These are phyloP conservation scores for Numenius arquata DNA, from an alignment of 2,113 vertebrate species.

Conservation along the genomic window DNA sequence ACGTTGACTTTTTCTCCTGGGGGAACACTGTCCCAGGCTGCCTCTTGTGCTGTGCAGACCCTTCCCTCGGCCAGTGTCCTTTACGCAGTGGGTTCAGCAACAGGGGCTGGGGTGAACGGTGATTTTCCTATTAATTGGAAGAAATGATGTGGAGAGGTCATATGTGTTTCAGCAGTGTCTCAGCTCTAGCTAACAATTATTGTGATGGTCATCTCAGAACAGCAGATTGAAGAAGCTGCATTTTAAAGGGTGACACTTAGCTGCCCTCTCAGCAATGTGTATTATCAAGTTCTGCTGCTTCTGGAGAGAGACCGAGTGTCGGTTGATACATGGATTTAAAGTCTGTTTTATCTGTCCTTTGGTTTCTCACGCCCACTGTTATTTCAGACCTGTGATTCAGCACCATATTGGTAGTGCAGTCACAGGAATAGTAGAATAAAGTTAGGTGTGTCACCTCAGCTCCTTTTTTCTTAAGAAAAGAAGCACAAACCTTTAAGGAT, in stretches of 20 bases:
- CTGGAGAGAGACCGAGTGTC: background rate
- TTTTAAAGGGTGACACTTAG: background rate
- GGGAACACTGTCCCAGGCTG: background rate
- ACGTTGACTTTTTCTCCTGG: fast-evolving
- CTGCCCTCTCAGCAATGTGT: background rate
- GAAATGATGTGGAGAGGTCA: background rate
- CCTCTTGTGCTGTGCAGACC: background rate
- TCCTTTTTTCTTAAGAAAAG: background rate
- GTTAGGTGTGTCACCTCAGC: background rate
- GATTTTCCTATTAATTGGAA: background rate
- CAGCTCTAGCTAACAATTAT: background rate
- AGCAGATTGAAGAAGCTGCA: background rate
- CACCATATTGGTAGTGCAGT: background rate
- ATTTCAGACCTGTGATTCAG: conserved; percentile 28
- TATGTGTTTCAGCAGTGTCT: background rate
- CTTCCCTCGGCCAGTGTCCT: fast-evolving
- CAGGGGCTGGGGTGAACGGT: background rate
- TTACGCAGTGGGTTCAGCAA: fast-evolving
- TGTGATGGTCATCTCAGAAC: background rate
- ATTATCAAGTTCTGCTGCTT: background rate
- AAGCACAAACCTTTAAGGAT: background rate
- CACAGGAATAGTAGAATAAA: background rate
- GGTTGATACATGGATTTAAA: background rate
- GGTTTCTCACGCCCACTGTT: conserved; percentile 15
- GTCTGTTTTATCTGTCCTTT: background rate